Base-by-base conservation (phyloP, 2,888 invertebrate species). In the Tenthredo distinguenda region DNA sequence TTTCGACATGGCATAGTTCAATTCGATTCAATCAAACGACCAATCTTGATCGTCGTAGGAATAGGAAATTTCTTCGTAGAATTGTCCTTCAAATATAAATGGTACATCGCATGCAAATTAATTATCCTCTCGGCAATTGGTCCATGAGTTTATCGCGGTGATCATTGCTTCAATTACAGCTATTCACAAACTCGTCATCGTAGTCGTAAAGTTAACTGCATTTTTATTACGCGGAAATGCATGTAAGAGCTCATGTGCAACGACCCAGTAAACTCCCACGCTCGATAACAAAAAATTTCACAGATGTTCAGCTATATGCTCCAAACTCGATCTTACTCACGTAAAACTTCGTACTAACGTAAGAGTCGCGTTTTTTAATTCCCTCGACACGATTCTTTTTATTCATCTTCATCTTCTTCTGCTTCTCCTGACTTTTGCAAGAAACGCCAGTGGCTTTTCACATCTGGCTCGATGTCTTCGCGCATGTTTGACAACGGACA, bases 201-300 rank as follows among this genome's bases (percentile, higher is more conserved):
- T 40, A 5, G 12, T 74, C 68, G 74, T 74, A 43, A 74, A 74
- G n/a, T 74, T 47, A 43, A 88, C 77, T 81, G 50, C 83, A 85
- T 79, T 87, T 87, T 87, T 86, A 87, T 86, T 86, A 87, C 87
- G 86, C 87, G 87, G 87, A 88, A 88, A 88, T 87, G 85, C 71
- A 65, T 74, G 34, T 76, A 71, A n/a, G 65, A 72, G 68, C 86
- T 87, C 86, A 84, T 88, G 88, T 47, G 43, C 68, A 68, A 72
- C 81, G 62, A 85, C 77, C 86, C 43, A 37, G 87, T 76, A 65
- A 85, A 71, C 88, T 90, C 91, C 89, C 90, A 91, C 90, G 91
- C 88, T 90, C 87, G 86, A 87, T 88, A 89, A 68, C 88, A 89
- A 90, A 90, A 90, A 87, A 88, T 89, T 81, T 82, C 65, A 77